These are phyloP conservation scores for Polydesmus complanatus DNA, from an alignment of 2,888 invertebrate genomes.

Conservation along the genomic window DNA sequence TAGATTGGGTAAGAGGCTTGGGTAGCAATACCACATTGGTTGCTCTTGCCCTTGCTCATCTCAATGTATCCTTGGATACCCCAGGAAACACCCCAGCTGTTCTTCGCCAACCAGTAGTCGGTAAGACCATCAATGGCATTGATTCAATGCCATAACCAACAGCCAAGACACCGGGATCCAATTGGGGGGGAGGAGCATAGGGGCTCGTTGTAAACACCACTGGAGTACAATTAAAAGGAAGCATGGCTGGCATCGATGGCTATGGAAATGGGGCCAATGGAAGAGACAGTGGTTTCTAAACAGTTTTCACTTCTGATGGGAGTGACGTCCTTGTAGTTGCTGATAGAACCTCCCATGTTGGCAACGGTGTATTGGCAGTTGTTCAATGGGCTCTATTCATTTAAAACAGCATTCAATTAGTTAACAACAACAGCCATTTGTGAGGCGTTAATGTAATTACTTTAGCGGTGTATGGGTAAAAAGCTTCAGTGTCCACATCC, in stretches of 20 bases:
- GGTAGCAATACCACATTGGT: slow-evolving; percentile 79
- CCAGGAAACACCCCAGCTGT: slow-evolving; percentile 72
- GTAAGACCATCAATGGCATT: background rate
- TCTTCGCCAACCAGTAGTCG: slow-evolving; percentile 9
- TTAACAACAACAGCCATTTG: too few species aligned
- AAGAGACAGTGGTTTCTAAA: slow-evolving; percentile 62
- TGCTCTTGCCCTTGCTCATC: slow-evolving; percentile 57
- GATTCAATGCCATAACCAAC: slow-evolving; percentile 13
- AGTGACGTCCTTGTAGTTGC: too few species aligned
- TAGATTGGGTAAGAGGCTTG: too few species aligned
- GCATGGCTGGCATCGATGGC: slow-evolving; percentile 78
- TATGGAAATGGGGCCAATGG: slow-evolving; percentile 68
- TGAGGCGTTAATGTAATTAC: too few species aligned
- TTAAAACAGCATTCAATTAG: too few species aligned
- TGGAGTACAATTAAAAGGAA: slow-evolving; percentile 66
- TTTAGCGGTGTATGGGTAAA: slow-evolving; percentile 71
- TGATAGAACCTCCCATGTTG: too few species aligned
- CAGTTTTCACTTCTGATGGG: slow-evolving; percentile 55
- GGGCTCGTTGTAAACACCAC: slow-evolving; percentile 5
- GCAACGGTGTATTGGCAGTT: too few species aligned
- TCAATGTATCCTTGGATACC: slow-evolving; percentile 72
- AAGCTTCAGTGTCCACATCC: slow-evolving; percentile 75
- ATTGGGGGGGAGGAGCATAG: background rate
- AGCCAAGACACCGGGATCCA: slow-evolving; percentile 1
- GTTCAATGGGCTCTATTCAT: too few species aligned